A percentile compares a stretch with the other conserved stretches of the same genome.
phyloP scores from a whole-genome alignment of 2,797 vertebrate species.

The Cuculus canorus region DNA sequence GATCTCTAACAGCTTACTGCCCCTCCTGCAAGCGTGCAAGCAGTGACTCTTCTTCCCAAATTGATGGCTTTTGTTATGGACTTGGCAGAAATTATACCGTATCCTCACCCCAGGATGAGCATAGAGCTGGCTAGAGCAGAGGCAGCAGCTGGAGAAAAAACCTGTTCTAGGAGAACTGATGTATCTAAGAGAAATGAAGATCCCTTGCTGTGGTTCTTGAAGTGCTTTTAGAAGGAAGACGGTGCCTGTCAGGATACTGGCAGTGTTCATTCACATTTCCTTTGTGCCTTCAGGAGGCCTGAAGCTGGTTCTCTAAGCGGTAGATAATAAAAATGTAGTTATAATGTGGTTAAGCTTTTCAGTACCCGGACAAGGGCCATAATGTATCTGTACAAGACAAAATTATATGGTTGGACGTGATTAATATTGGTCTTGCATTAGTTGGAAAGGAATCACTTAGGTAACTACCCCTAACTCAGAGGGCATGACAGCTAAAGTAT shows the following conservation, averaged over 20 bases:
- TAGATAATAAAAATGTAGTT: not conserved
- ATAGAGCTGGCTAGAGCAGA: not conserved
- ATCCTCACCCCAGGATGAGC: not conserved
- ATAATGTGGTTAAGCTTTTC: conserved; percentile 6
- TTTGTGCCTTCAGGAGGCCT: not conserved
- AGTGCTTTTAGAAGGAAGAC: not conserved
- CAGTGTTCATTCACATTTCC: fast-evolving
- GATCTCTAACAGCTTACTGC: not conserved
- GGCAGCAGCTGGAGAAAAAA: not conserved
- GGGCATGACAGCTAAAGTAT: not conserved
- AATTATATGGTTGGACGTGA: not conserved
- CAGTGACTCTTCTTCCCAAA: not conserved
- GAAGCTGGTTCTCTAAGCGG: not conserved
- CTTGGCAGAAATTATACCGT: not conserved
- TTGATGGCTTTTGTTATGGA: not conserved
- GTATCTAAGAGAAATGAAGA: not conserved
- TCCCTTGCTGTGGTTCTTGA: not conserved
- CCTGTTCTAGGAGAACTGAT: not conserved
- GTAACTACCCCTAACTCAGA: not conserved
- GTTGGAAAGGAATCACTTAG: not conserved
- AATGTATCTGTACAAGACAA: not conserved
- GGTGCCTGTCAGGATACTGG: not conserved
- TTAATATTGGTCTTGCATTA: not conserved
- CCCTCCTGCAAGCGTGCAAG: fast-evolving
- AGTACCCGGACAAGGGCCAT: not conserved